Base-by-base conservation (phyloP, 1,140 invertebrate species). In the Drosophila pachea region DNA sequence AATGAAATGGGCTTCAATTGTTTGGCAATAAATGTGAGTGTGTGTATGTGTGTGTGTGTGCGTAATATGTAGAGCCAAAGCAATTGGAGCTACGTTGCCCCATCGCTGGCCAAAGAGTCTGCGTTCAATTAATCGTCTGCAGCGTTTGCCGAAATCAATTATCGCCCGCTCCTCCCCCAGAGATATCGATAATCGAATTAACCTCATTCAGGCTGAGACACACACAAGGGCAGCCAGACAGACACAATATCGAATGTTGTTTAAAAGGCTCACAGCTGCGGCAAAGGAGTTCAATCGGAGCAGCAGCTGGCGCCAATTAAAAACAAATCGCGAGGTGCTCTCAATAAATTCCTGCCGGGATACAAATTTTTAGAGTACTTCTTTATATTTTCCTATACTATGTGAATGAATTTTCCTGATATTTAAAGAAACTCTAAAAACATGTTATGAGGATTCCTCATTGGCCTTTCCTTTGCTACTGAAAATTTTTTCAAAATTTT, bases 111-210 rank as follows among this genome's bases (percentile, higher is more conserved):
- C 49, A 36, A 55, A 12, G 68, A 54, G 14, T 54, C 42, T 32
- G 71, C 58, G 63, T 70, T 64, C 63, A 78, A 74, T 82, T 78
- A 75, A 82, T 78, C 75, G 68, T 74, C 83, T 74, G 52, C 55
- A 74, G 49, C 60, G 22, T 68, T 78, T 72, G 68, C 72, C 63
- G 55, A 74, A 75, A 78, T 83, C 78, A 82, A 82, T 82, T 82
- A 78, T 62, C 67, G 59, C 50, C 60, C 40, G 36, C 33, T 40
- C 38, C 36, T 58, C 58, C 72, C 56, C 72, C 56, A 73, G 62
- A 53, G 71, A 72, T 68, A 58, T 43, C 36, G 58, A 63, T 78
- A 74, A 82, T 74, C 74, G 56, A 72, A 83, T 83, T 78, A 83
- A 77, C 64, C 59, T 35, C 63, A 56, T 14, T 56, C 53, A 43